Evolutionary conservation across 2,797 vertebrate genomes (phyloP).

Genomic region (Vipera ursinii): DNA sequence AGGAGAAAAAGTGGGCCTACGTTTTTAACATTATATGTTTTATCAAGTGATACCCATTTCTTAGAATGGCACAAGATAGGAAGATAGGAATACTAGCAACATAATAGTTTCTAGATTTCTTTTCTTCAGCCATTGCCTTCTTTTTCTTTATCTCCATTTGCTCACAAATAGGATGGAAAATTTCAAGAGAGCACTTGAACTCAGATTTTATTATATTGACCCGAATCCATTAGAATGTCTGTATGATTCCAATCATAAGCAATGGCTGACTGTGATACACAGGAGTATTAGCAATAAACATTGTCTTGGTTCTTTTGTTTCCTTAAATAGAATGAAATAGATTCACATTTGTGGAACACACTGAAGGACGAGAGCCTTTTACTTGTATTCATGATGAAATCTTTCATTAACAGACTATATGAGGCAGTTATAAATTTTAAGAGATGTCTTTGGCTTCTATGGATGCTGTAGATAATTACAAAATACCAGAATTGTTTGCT

Average conservation of each 20-base stretch:
- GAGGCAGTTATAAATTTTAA: neutral
- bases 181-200: neutral
- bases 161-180: neutral
- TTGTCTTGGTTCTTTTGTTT: neutral
- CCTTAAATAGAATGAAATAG: neutral
- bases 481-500: too few species aligned
- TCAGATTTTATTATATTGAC: neutral
- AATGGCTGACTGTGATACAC: neutral
- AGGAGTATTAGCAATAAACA: neutral
- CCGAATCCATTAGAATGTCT: neutral
- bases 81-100: neutral
- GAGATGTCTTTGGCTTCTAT: neutral
- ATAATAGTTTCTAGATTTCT: neutral
- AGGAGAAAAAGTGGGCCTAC: neutral
- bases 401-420: neutral
- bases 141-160: too few species aligned
- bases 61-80: neutral
- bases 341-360: neutral
- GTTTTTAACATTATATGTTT: neutral
- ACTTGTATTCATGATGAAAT: neutral
- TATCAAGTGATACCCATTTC: neutral
- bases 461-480: neutral
- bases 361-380: neutral
- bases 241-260: neutral
- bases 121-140: neutral